Base-by-base conservation (phyloP, 2,888 invertebrate genomes). In the Amphimallon solstitiale region DNA sequence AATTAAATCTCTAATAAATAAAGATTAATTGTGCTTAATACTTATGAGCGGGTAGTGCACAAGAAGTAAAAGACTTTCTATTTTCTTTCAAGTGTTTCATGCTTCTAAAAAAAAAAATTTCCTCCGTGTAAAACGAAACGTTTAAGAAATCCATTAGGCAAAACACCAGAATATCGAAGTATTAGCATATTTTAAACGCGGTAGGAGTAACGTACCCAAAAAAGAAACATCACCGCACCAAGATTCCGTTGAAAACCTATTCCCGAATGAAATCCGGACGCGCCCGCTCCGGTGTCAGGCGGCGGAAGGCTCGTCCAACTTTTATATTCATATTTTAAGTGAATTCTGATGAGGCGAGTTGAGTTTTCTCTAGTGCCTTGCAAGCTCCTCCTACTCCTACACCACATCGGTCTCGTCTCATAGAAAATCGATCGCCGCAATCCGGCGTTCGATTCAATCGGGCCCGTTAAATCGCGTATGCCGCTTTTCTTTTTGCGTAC, bases 341-440 rank as follows among this genome's bases (percentile, higher is more conserved):
- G 67, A 69, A 69, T 69, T 67, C 63, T 65, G 69, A 69, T 67
- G 67, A 69, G 65, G 54, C 37, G 64, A 66, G 54, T 23, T 23
- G 56, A 29, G 29, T 29, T 29, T 29, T 29, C 29, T 29, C 29
- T 29, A 29, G 29, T 29, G 29, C 29, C 2, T 29, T 29, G 29
- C 29, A 1, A 7, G 7, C 5, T 5, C 29, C 29, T 29, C n/a
- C n/a, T 17, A 43, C 23, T 60, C 66, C 65, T n/a, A 23, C n/a
- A n/a, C n/a, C n/a, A n/a, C n/a, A n/a, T n/a, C n/a, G n/a, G 23
- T 14, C 21, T 49, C 29, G 29, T 23, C 62, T 66, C 37, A 43
- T 62, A 59, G 52, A 65, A 69, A 67, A 69, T 69, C 69, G 67
- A 67, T 69, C 52, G 62, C 59, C 52, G 62, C 59, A 62, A 65